Percentiles rank a stretch among this genome's conserved stretches.
These are phyloP conservation scores for Jaculus jaculus DNA, from an alignment of 2,113 vertebrate species.

Conservation along the genomic window DNA sequence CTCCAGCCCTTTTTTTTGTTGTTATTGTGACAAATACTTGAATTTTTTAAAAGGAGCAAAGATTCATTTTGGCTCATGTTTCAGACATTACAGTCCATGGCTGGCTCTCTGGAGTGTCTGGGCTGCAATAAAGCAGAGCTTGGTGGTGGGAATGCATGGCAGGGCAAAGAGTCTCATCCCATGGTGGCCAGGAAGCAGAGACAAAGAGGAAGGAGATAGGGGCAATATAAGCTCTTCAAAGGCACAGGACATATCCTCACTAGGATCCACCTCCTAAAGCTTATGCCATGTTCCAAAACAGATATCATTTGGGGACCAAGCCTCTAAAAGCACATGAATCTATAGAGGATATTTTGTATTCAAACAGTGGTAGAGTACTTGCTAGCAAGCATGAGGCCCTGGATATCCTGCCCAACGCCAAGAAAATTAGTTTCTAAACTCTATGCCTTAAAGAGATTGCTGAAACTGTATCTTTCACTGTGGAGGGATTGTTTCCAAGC, in stretches of 20 bases:
- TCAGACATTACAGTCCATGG: background rate
- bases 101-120: background rate
- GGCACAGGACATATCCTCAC: background rate
- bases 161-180: background rate
- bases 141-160: background rate
- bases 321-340: background rate
- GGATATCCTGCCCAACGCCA: background rate
- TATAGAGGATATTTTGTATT: background rate
- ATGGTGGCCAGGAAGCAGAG: background rate
- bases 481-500: background rate
- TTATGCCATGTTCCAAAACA: background rate
- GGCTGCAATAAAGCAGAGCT: background rate
- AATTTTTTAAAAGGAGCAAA: background rate
- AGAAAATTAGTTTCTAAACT: background rate
- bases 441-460: background rate
- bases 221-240: background rate
- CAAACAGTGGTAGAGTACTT: background rate
- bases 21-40: background rate
- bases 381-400: background rate
- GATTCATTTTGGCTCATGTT: background rate
- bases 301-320: background rate
- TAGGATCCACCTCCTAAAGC: background rate
- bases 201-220: background rate
- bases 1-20: background rate
- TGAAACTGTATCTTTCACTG: background rate